phyloP scores from a whole-genome alignment of 2,797 vertebrate genomes.

The Labeo calbasu region DNA sequence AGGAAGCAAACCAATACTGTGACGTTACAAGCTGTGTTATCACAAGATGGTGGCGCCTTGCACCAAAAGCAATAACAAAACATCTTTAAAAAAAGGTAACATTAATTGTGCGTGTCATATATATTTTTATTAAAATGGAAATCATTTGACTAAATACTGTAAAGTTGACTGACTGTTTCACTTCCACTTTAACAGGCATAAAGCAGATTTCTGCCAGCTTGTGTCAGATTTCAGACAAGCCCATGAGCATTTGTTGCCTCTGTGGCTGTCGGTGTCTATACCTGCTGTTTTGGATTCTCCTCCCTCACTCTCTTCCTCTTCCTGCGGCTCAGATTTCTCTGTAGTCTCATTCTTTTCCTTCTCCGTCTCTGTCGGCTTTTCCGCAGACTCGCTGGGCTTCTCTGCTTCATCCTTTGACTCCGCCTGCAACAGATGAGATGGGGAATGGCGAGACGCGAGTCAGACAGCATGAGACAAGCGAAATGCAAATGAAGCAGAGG shows the following conservation, averaged over 20 bases:
- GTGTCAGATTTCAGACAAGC: background rate
- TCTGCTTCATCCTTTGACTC: slow-evolving; percentile 81
- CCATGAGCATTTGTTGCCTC: background rate
- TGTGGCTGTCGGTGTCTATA: slow-evolving; percentile 38
- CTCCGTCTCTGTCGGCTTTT: slow-evolving; percentile 66
- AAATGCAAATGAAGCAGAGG: background rate
- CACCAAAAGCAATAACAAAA: no score
- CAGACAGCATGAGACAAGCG: background rate
- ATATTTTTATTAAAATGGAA: no score
- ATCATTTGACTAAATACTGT: no score
- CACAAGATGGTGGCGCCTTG: no score
- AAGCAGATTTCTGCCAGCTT: background rate
- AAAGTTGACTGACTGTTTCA: no score
- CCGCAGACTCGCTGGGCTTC: slow-evolving; percentile 78
- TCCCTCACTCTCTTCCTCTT: slow-evolving; percentile 75
- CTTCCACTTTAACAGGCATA: background rate
- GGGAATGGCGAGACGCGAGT: background rate
- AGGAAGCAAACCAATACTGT: no score
- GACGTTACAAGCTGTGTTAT: no score
- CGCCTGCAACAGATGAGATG: slow-evolving; percentile 64
- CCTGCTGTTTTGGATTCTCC: slow-evolving; percentile 72
- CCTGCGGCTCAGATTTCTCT: slow-evolving; percentile 62
- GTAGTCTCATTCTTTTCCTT: slow-evolving; percentile 71
- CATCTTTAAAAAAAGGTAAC: no score
- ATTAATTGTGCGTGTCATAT: no score